phyloP scores from a whole-genome alignment of 2,888 invertebrate species.

The Pollenia angustigena region DNA sequence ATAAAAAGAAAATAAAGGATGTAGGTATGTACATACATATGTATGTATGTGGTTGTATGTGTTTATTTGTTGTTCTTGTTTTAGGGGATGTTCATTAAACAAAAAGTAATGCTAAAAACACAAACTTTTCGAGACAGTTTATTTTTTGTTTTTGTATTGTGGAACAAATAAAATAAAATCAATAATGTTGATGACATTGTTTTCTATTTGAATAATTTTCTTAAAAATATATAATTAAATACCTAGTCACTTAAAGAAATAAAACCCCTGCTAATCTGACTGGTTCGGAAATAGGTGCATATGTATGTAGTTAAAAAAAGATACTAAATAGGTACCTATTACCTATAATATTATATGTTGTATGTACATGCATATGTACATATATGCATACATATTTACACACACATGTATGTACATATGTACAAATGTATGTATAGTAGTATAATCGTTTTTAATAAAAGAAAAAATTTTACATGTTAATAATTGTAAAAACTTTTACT shows the following conservation, averaged over 20 bases:
- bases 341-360: neutral
- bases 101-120: constrained; percentile 41
- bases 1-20: constrained; percentile 31
- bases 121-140: constrained; percentile 22
- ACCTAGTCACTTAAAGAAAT: neutral
- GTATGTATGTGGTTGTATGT: neutral
- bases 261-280: too few species aligned
- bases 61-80: constrained; percentile 39
- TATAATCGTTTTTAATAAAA: constrained; percentile 23
- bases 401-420: constrained; percentile 7
- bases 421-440: neutral
- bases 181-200: constrained; percentile 38
- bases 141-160: constrained; percentile 38
- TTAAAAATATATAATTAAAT: neutral
- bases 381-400: neutral
- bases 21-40: constrained; percentile 14
- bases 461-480: constrained; percentile 7
- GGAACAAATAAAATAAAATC: constrained; percentile 52
- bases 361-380: neutral
- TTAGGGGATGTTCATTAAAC: constrained; percentile 68
- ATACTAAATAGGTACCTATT: too few species aligned
- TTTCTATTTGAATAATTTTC: neutral
- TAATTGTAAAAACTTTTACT: constrained; percentile 43
- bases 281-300: too few species aligned
- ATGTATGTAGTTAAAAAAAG: too few species aligned